Evolutionary conservation across 1,140 invertebrate genomes (phyloP).

Genomic region (Calephelis virginiensis): DNA sequence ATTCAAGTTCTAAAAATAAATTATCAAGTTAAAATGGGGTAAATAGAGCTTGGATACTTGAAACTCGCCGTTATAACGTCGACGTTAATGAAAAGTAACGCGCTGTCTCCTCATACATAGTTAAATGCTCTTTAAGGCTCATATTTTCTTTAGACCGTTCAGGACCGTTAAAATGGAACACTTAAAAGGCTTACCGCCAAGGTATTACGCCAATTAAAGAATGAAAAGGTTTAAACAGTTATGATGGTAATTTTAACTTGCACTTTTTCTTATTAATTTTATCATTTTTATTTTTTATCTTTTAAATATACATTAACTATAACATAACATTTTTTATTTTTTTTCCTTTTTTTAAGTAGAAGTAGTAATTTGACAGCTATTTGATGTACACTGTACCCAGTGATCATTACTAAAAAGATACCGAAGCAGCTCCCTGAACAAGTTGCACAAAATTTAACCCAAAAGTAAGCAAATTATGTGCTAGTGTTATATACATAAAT

Average conservation of each 20-base stretch:
- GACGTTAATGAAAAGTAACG: constrained; percentile 69
- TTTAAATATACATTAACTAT: no score
- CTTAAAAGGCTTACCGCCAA: constrained; percentile 53
- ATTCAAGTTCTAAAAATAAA: no score
- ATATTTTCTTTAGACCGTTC: constrained; percentile 60
- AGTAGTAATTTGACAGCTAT: no score
- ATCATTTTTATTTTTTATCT: no score
- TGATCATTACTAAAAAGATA: no score
- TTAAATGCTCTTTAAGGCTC: constrained; percentile 66
- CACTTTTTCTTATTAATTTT: neutral
- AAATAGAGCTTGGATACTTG: constrained; percentile 10
- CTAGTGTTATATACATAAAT: no score
- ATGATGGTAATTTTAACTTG: neutral
- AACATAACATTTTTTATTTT: no score
- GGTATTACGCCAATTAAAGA: constrained; percentile 12
- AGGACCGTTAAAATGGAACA: constrained; percentile 51
- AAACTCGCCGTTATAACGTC: constrained; percentile 39
- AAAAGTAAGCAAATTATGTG: no score
- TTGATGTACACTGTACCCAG: no score
- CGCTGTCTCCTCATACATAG: constrained; percentile 67
- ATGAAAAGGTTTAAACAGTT: constrained; percentile 7
- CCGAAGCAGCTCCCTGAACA: no score
- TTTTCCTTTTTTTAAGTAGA: no score
- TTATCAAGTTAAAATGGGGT: neutral
- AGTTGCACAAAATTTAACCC: no score